These are phyloP conservation scores for Drepana falcataria DNA, from an alignment of 2,888 invertebrate genomes.

Conservation along the genomic window DNA sequence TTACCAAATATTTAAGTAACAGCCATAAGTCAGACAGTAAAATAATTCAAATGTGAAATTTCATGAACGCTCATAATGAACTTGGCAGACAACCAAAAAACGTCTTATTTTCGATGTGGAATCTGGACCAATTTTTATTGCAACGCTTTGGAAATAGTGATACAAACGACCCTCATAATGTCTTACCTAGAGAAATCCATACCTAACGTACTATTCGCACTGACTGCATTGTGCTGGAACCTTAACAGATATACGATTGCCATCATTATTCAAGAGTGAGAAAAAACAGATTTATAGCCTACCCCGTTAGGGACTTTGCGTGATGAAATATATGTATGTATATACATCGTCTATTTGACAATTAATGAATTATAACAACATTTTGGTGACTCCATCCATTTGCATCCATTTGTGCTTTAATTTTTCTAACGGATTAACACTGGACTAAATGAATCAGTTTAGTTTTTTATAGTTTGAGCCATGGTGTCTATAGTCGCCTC, in stretches of 20 bases:
- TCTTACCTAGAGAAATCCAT: slow-evolving; percentile 45
- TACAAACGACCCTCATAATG: slow-evolving; percentile 58
- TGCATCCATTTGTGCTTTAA: too few relatives aligned
- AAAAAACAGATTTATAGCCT: too few relatives aligned
- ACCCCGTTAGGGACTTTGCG: too few relatives aligned
- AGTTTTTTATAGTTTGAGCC: too few relatives aligned
- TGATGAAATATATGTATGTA: too few relatives aligned
- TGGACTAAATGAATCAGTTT: too few relatives aligned
- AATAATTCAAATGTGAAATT: slow-evolving; percentile 80
- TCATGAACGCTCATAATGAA: slow-evolving; percentile 80
- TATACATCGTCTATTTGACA: too few relatives aligned
- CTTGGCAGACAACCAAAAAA: slow-evolving; percentile 77
- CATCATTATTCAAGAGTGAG: too few relatives aligned
- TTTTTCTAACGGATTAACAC: too few relatives aligned
- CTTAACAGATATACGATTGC: not conserved
- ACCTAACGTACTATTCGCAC: slow-evolving; percentile 13
- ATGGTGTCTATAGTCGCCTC: too few relatives aligned
- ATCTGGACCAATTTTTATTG: slow-evolving; percentile 79
- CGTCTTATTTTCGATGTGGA: slow-evolving; percentile 79
- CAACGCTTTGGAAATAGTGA: slow-evolving; percentile 71
- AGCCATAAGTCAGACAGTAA: slow-evolving; percentile 78
- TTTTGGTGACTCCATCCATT: too few relatives aligned
- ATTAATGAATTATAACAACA: too few relatives aligned
- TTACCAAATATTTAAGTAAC: slow-evolving; percentile 79
- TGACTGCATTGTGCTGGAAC: not conserved